These are phyloP conservation scores for Agrochola lota DNA, from an alignment of 2,888 invertebrate species.

Conservation along the genomic window DNA sequence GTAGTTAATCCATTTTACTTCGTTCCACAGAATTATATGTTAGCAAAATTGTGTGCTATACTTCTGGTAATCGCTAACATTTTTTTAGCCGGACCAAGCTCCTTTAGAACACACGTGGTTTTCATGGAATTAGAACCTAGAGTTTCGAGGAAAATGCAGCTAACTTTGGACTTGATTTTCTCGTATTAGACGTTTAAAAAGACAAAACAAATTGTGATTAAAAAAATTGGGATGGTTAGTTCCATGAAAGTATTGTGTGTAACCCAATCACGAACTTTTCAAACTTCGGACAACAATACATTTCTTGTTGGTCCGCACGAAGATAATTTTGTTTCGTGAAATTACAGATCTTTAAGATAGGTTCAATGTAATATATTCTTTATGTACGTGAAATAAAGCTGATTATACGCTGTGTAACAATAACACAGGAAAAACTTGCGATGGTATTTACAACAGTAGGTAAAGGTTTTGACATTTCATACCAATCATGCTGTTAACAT, in stretches of 20 bases:
- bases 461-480: conserved; percentile 38
- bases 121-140: background rate
- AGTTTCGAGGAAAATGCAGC: background rate
- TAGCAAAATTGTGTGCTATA: background rate
- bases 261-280: conserved; percentile 37
- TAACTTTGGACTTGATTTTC: too few species aligned
- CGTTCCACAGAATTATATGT: background rate
- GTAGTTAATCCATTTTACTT: conserved; percentile 62
- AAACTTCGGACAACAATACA: conserved; percentile 25
- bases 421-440: background rate
- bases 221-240: background rate
- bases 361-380: background rate
- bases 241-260: conserved; percentile 11
- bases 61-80: background rate
- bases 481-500: conserved; percentile 27
- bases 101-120: background rate
- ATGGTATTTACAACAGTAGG: conserved; percentile 27
- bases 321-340: conserved; percentile 24
- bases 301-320: conserved; percentile 11
- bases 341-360: background rate
- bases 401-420: background rate
- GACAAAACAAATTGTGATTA: conserved; percentile 1
- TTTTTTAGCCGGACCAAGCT: background rate
- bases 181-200: background rate
- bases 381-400: background rate